Evolutionary conservation across 2,888 invertebrate species (phyloP), one percentile per base, ranked within the genome.

Genomic region (Eupithecia vulgata): DNA sequence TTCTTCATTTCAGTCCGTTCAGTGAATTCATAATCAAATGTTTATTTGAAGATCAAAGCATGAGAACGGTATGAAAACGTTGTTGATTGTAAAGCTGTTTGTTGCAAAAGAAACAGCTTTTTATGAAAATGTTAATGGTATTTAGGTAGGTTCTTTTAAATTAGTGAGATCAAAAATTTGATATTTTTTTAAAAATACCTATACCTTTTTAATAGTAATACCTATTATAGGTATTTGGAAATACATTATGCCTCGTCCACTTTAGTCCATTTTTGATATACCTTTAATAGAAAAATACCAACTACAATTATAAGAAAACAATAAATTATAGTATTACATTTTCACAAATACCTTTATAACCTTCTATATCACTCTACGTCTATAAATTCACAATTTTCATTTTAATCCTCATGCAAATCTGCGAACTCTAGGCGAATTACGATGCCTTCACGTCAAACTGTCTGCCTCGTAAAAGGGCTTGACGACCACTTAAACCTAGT

Each of bases 401-500:
- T 35, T 35, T 5, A 35, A 62, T 34, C 10, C 62, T 35, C 59
- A 74, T 72, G 67, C 67, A 72, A 70, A 75, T 71, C 57, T 52
- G 52, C 48, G 0, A 34, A 64, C 67, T 48, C 57, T n/a, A 40
- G 67, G 65, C 48, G 68, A 65, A 67, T 70, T 35, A 72, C 69
- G 71, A 71, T 70, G 67, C 71, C 67, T 35, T 17, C 70, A 69
- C 72, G 69, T 68, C 73, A 76, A 74, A 72, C 73, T 74, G 76
- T 74, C 79, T 71, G 62, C 25, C 40, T 64, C 61, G 72, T 78
- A 76, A 79, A 78, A 72, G 73, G 64, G 59, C 59, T 25, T 86
- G 83, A 86, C 81, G 81, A 78, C 81, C 78, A 84, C 81, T 85
- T 88, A 88, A 85, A 84, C 79, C 85, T 80, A 84, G 82, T 82